Evolutionary conservation across 1,140 invertebrate species (phyloP), one percentile per base, ranked within the genome.

Genomic region (Diorhabda carinulata): DNA sequence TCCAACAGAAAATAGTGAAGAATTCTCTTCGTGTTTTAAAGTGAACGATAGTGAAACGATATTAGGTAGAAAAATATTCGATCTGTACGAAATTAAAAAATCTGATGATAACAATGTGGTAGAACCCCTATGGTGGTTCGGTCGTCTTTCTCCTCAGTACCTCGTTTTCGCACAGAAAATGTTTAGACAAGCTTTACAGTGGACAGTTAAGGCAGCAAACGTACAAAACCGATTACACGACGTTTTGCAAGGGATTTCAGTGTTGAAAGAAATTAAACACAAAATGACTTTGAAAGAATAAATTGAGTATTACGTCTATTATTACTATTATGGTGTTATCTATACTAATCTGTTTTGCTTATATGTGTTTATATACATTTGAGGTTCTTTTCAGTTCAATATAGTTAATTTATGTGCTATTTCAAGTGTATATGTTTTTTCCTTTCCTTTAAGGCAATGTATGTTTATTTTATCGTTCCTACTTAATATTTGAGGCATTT

Each of bases 111-210:
- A 85, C 41, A 76, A 72, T 44, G 72, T 75, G 61, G 75, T 79
- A 40, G 87, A 91, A 81, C 90, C 90, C 3, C 78, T 91, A 40
- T 87, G 87, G 68, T 92, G 90, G 90, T 92, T 92, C 82, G 90
- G 91, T 8, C 84, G 91, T 64, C 78, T 92, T 47, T 88, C 91
- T 0, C 90, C 90, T 2, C 87, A 90, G 75, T 88, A 87, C 80
- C 82, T 92, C 72, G 84, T 85, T 76, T 85, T 82, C 70, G 87
- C 89, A 2, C 89, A 91, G 78, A 85, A 84, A 72, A 82, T 86
- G 73, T 92, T 90, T 76, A 84, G 87, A 74, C 86, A 87, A 70
- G 83, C 87, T 5, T 72, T 90, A n/a, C 85, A 86, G 66, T 84
- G 86, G 80, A 79, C 85, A 61, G 81, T 88, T 2, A 84, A 88